Base-by-base conservation (phyloP, 2,888 invertebrate species). In the Eurytoma adleriae region DNA sequence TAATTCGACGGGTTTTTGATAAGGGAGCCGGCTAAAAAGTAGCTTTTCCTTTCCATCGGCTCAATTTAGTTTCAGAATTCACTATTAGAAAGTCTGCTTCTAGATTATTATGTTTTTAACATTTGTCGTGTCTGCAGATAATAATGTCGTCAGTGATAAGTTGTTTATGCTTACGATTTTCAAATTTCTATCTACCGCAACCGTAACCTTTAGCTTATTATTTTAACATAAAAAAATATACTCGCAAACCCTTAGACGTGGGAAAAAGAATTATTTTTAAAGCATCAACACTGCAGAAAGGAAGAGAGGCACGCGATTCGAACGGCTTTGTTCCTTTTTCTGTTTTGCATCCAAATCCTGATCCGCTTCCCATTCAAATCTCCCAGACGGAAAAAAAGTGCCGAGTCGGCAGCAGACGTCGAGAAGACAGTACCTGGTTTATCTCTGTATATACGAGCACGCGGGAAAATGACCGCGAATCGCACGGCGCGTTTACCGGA, bases 11-110 rank as follows among this genome's bases (percentile, higher is more conserved):
- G 1, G 18, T 18, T 16, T 68, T 24, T 24, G 59, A 68, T 62
- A 72, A 57, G 27, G 50, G 40, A 10, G 30, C 30, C 12, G 16
- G n/a, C 7, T 13, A 54, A 56, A 48, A 59, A 61, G 20, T 59
- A 7, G 24, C 13, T 50, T 71, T 71, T 71, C 61, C 70, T 14
- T 50, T 24, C 56, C 66, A 40, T 78, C 67, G 20, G 59, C 27
- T 72, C 40, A 57, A 30, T 16, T 71, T 72, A 70, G 50, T 52
- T 71, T 78, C 71, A 72, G 61, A 72, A 59, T 72, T 64, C 5
- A n/a, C 2, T 7, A 52, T 50, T 54, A 67, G 78, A 78, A 78
- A 78, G 78, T 78, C 24, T 68, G 64, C 57, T 77, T 64, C 18
- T 20, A 27, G 5, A 24, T 30, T 18, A 40, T 40, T 20, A n/a